Percentiles rank a stretch among this genome's conserved stretches.
Conservation (phyloP, 2,888 invertebrate species). For the Tetranychus piercei region DNA sequence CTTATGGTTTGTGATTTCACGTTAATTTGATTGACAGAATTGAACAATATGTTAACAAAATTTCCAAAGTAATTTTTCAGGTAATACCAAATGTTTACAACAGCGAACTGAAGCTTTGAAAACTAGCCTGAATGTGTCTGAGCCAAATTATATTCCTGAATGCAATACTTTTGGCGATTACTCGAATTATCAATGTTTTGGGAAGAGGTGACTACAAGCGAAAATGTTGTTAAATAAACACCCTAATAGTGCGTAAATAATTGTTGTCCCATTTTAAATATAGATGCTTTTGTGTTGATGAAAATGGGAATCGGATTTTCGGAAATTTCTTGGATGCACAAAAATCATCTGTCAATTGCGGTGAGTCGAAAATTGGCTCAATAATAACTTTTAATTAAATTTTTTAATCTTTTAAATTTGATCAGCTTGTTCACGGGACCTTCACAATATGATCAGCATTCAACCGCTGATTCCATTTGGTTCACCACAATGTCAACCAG, state of each 20-base stretch:
- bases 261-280: neutral
- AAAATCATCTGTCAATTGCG: neutral
- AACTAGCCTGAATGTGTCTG: neutral
- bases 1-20: neutral
- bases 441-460: neutral
- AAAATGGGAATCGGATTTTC: neutral
- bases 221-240: too few relatives aligned
- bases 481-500: neutral
- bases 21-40: neutral
- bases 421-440: neutral
- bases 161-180: neutral
- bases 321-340: neutral
- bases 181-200: neutral
- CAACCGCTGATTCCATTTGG: neutral
- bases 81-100: neutral
- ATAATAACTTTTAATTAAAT: too few relatives aligned
- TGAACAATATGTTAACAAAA: neutral
- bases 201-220: too few relatives aligned
- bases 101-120: neutral
- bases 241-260: too few relatives aligned
- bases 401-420: neutral
- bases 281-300: neutral
- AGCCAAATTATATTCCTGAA: neutral
- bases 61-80: neutral
- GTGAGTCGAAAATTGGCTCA: neutral